phyloP scores from a whole-genome alignment of 2,888 invertebrate species.

The Adineta ricciae region DNA sequence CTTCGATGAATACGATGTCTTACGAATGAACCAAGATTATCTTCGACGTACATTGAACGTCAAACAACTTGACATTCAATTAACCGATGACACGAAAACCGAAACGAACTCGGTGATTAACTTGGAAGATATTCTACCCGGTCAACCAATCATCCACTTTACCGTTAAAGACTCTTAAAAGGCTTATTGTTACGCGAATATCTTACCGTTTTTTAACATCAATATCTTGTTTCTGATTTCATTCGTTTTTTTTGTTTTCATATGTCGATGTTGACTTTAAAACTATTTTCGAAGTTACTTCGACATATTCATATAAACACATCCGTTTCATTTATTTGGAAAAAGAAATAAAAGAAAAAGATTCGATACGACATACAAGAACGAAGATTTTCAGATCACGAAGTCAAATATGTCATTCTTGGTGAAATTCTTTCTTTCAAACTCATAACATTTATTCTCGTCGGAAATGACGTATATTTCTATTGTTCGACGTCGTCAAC shows the following conservation, averaged over 20 bases:
- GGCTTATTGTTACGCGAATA: no score
- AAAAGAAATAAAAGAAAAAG: no score
- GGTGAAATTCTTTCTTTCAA: no score
- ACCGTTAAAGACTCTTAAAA: slow-evolving; percentile 52
- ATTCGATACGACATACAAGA: no score
- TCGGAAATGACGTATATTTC: background rate
- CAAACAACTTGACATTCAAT: slow-evolving; percentile 64
- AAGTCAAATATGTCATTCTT: no score
- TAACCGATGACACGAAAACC: slow-evolving; percentile 59
- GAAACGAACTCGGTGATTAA: slow-evolving; percentile 39
- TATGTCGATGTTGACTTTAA: no score
- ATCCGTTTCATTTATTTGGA: no score
- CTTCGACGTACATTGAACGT: slow-evolving; percentile 51
- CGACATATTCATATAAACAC: no score
- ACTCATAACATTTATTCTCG: background rate
- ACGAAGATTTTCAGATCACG: no score
- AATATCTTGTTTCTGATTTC: slow-evolving; percentile 65
- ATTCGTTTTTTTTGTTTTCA: no score
- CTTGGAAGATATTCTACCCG: slow-evolving; percentile 77
- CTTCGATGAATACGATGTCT: background rate
- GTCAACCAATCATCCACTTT: slow-evolving; percentile 63
- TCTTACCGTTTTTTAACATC: slow-evolving; percentile 67
- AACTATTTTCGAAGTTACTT: no score
- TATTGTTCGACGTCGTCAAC: background rate
- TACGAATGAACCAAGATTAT: slow-evolving; percentile 34